Evolutionary conservation across 2,113 vertebrate genomes (phyloP).

Genomic region (Nothoprocta perdicaria): DNA sequence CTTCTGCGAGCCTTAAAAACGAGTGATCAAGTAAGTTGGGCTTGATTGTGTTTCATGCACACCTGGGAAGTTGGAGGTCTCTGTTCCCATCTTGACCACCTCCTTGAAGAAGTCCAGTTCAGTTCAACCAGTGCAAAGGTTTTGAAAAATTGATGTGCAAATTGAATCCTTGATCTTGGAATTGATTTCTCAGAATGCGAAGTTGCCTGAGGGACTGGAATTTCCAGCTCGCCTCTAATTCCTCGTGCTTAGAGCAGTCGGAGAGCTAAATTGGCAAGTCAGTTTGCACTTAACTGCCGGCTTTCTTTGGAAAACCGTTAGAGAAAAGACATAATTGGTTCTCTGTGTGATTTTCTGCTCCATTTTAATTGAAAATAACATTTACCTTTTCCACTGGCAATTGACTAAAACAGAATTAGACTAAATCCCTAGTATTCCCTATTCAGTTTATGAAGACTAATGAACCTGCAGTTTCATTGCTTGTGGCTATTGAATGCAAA

Average conservation of each 20-base stretch:
- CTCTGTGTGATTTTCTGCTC: background rate
- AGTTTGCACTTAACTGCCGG: background rate
- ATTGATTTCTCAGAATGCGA: background rate
- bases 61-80: background rate
- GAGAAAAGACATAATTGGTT: background rate
- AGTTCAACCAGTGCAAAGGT: background rate
- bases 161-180: background rate
- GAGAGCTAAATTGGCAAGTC: background rate
- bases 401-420: constrained; percentile 15
- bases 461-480: constrained; percentile 15
- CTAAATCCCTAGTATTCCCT: background rate
- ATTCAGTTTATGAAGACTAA: constrained; percentile 5
- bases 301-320: background rate
- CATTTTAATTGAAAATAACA: background rate
- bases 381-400: constrained; percentile 1
- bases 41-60: background rate
- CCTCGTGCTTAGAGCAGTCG: background rate
- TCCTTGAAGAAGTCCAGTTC: background rate
- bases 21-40: background rate
- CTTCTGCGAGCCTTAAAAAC: background rate
- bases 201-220: background rate
- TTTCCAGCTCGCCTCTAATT: background rate
- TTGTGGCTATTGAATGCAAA: background rate
- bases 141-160: background rate
- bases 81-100: background rate